Conservation (phyloP, 2,888 invertebrate genomes). For the Orthosia gothica region DNA sequence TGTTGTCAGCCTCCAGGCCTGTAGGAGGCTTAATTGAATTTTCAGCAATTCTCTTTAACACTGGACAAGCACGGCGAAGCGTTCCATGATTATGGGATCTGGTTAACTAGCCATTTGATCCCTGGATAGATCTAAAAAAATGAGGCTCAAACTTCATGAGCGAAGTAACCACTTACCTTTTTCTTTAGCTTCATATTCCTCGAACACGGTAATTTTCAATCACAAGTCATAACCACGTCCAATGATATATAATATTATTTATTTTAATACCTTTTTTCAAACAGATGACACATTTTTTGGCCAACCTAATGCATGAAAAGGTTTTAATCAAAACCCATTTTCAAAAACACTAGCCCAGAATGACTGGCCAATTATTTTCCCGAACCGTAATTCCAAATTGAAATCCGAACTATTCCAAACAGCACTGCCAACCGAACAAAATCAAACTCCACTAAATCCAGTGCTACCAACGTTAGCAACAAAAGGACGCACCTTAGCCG, state of each 20-base stretch:
- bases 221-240: background rate
- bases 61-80: background rate
- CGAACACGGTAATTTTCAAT: background rate
- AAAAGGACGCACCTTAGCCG: constrained; percentile 68
- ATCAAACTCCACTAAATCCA: constrained; percentile 43
- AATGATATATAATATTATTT: background rate
- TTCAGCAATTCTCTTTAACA: constrained; percentile 3
- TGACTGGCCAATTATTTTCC: background rate
- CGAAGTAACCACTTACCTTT: too few species aligned
- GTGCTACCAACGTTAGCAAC: constrained; percentile 36
- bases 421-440: constrained; percentile 24
- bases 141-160: background rate
- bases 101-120: background rate
- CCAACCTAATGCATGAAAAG: background rate
- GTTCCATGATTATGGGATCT: background rate
- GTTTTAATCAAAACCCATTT: background rate
- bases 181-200: background rate
- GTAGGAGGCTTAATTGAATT: background rate
- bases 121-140: background rate
- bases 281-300: background rate
- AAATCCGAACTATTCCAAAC: constrained; percentile 21
- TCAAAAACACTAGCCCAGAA: background rate
- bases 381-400: constrained; percentile 20
- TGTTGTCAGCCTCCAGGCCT: background rate
- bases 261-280: background rate